Base-by-base conservation (phyloP, 2,888 invertebrate genomes). In the Cephus nigrinus region DNA sequence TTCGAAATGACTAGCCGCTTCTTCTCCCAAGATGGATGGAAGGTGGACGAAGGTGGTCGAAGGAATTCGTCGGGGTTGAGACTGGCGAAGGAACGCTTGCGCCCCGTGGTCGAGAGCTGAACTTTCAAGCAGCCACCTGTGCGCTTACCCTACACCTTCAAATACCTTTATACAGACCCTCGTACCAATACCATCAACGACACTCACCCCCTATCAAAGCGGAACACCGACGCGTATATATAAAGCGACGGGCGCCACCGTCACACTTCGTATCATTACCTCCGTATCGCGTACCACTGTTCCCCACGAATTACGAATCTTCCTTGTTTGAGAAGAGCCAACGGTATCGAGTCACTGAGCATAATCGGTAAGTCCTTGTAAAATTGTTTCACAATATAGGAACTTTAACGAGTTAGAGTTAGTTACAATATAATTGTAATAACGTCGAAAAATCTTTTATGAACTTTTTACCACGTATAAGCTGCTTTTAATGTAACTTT, bases 211-310 rank as follows among this genome's bases (percentile, higher is more conserved):
- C 40, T 55, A 55, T 55, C 40, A 23, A 55, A 78, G 76, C 78
- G 80, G 80, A 75, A 77, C 76, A 73, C 77, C 80, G 80, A 82
- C 81, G 80, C 84, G 84, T 88, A 89, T 90, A 90, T 89, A 88
- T 83, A 83, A 86, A 82, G 87, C 83, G 78, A 76, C 78, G 82
- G 82, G 80, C 81, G 84, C 83, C 81, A 77, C 82, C 80, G 83
- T 76, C 84, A 86, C 90, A 88, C 86, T 89, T 86, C 85, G 83
- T 84, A 86, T 85, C 86, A 83, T 86, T 84, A 82, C 83, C 85
- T 35, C 40, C 75, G 75, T 40, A 74, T 36, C 36, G 74, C 74
- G 69, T 71, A 36, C 75, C 74, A 82, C 80, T 82, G 82, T 82
- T 84, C 84, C 83, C 84, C 82, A 82, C 83, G 77, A 82, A 68